Evolutionary conservation across 2,797 vertebrate genomes (phyloP), one percentile per base, ranked within the genome.

Genomic region (Clarias platycephalus): DNA sequence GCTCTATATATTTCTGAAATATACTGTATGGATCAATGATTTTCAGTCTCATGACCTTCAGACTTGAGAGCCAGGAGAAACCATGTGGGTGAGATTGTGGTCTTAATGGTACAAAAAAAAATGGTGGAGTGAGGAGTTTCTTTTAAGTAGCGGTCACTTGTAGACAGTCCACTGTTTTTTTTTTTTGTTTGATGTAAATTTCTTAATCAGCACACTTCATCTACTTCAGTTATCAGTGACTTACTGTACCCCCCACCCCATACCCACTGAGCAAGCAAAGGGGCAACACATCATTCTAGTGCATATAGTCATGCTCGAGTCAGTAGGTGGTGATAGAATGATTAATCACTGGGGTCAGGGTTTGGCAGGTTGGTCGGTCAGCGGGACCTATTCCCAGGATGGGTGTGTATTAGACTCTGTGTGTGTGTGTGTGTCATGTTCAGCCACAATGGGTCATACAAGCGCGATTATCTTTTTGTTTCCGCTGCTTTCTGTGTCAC

Each of bases 401-500:
- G 24, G 18, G 13, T 20, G n/a, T 40, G 15, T 53, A 63, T 80
- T 80, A 28, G 62, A 62, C 24, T 77, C 28, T 40, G 22, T 26
- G 22, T n/a, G 34, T 80, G 62, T 40, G 22, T 26, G 22, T n/a
- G 34, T 80, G 62, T 80, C 58, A 63, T 26, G 60, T 26, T 62
- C 60, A 63, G 24, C 24, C 16, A 26, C 13, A 24, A 79, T 26
- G n/a, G 76, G 58, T 44, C 76, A 79, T 20, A 8, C 58, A 40
- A 79, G 13, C 49, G 60, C 58, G 26, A 34, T 79, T 60, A 28
- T 79, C 58, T 26, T 22, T 78, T 78, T 44, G 57, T 62, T 22
- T 62, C 28, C 0, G 6, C 60, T 9, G 22, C 60, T 64, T 63
- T 79, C n/a, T 64, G 3, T 79, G 77, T 44, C 34, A 49, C 77